Evolutionary conservation across 2,797 vertebrate species (phyloP), one percentile per base, ranked within the genome.

Genomic region (Phrynocephalus forsythii): DNA sequence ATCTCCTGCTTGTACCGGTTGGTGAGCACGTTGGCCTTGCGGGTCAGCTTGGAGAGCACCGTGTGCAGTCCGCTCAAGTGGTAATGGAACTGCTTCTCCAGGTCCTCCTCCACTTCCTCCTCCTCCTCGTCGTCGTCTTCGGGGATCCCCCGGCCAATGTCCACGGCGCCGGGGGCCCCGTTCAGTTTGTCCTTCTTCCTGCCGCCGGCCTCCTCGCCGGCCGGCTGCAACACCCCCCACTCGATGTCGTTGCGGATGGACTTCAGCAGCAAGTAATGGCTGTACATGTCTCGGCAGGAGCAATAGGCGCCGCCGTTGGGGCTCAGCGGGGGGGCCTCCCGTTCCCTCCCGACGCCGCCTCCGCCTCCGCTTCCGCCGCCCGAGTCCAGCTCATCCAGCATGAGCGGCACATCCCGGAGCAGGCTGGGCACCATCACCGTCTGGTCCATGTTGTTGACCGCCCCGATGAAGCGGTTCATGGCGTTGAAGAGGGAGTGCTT

Each of bases 381-480:
- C 79, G 95, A 94, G 76, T 96, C 96, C 93, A 97, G 91, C 92
- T 95, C 96, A n/a, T 97, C 97, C 91, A 98, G 97, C 11, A 98
- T 97, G 90, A 99, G 94, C n/a, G 98, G 98, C 94, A 99, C 97
- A 90, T 99, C 98, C 94, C 98, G 97, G 92, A 99, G 97, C 93
- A 99, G 94, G 93, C 98, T 99, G 87, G 99, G 99, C 93, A 99
- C 97, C 98, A 99, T 98, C 92, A 99, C 96, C 4, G 98, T 99
- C 97, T 99, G 98, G 95, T 99, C 99, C 99, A 99, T 99, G 96
- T 99, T 98, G 95, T 98, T 99, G 68, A 99, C 98, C 0, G 99
- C 98, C 71, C 98, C 98, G 84, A 99, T 97, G 94, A 99, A 99
- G 86, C 98, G 97, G 95, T 98, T 98, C 98, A 99, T 99, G 95